A percentile compares a stretch with the other conserved stretches of the same genome.
Conservation (phyloP, 2,113 vertebrate species). For the Apeltes quadracus region DNA sequence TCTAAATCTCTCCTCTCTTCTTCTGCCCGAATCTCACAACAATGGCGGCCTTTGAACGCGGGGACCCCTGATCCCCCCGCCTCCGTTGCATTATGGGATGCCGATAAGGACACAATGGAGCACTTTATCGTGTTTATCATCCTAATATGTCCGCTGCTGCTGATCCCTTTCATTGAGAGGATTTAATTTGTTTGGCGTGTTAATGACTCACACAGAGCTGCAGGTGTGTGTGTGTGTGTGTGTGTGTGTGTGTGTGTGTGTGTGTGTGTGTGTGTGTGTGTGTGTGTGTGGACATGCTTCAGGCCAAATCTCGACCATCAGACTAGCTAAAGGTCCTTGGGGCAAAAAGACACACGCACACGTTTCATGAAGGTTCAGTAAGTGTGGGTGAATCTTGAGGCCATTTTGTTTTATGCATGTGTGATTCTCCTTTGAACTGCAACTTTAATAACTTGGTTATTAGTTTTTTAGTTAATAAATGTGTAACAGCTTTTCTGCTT, state of each 20-base stretch:
- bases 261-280: conserved; percentile 37
- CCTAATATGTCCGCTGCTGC: conserved; percentile 54
- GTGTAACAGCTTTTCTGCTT: background rate
- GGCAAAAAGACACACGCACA: conserved; percentile 12
- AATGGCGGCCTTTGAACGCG: conserved; percentile 60
- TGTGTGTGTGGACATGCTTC: conserved; percentile 6
- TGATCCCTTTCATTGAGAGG: conserved; percentile 47
- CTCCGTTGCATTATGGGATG: conserved; percentile 66
- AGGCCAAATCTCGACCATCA: conserved; percentile 45
- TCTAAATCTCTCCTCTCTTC: conserved; percentile 61
- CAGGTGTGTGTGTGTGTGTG: conserved; percentile 16
- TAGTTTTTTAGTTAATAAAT: background rate
- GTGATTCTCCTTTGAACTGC: background rate
- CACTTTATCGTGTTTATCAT: conserved; percentile 63
- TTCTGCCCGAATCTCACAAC: conserved; percentile 57
- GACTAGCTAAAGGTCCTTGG: background rate
- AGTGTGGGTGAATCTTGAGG: conserved; percentile 14
- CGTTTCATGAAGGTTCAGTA: background rate
- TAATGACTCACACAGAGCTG: conserved; percentile 53
- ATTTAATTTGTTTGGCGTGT: conserved; percentile 64
- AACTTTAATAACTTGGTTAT: background rate
- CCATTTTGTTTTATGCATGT: background rate
- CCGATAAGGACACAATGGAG: conserved; percentile 70
- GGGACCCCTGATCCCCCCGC: conserved; percentile 50
- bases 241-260: conserved; percentile 11